A percentile compares a stretch with the other conserved stretches of the same genome.
Evolutionary conservation across 1,140 invertebrate genomes (phyloP).

Genomic region (Drosophila kanapiae): DNA sequence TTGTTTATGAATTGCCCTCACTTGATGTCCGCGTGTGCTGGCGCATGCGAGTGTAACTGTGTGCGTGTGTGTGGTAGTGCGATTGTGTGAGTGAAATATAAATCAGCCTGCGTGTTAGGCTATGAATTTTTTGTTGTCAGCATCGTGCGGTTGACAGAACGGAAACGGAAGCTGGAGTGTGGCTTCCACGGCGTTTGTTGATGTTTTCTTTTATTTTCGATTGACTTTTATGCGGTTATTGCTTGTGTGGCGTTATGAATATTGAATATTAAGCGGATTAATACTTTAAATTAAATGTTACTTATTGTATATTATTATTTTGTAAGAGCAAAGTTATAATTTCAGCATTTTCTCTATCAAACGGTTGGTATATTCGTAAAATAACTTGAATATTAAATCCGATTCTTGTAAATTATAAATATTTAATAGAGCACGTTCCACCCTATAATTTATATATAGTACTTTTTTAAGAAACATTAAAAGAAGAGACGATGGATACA

Average conservation of each 20-base stretch:
- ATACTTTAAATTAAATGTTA: not conserved
- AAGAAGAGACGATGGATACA: too few species aligned
- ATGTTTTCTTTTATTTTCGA: slow-evolving; percentile 12
- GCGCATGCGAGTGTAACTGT: not conserved
- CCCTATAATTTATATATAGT: too few species aligned
- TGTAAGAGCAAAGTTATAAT: too few species aligned
- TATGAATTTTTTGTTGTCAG: slow-evolving; percentile 33
- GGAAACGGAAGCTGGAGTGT: slow-evolving; percentile 46
- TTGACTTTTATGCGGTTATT: slow-evolving; percentile 12
- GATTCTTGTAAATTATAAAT: too few species aligned
- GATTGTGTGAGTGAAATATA: slow-evolving; percentile 53
- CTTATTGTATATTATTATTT: not conserved
- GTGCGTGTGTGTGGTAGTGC: slow-evolving; percentile 10
- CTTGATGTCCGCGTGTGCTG: slow-evolving; percentile 14
- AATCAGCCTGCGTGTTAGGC: slow-evolving; percentile 63
- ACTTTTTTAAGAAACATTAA: too few species aligned
- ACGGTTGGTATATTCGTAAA: not conserved
- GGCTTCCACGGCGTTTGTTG: not conserved
- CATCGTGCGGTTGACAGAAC: slow-evolving; percentile 19
- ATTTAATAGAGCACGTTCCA: too few species aligned
- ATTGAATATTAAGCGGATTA: not conserved
- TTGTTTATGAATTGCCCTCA: slow-evolving; percentile 70
- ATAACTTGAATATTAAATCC: too few species aligned
- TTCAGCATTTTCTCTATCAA: not conserved
- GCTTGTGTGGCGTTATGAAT: not conserved